These are phyloP conservation scores for Scotopteryx bipunctaria DNA, from an alignment of 2,888 invertebrate species.

Conservation along the genomic window DNA sequence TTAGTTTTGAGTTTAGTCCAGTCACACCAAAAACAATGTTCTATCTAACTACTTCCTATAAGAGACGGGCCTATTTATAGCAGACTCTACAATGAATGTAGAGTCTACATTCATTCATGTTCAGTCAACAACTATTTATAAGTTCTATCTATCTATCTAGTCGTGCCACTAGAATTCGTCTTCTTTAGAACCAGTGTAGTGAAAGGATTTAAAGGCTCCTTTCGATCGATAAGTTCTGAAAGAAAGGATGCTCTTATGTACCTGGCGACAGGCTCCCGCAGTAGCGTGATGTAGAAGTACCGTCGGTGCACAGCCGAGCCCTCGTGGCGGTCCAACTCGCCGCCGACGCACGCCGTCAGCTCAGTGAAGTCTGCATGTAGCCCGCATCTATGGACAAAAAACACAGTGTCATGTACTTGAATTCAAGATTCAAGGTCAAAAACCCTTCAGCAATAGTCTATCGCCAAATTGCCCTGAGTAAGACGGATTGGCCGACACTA, in stretches of 20 bases:
- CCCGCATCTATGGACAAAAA: constrained; percentile 87
- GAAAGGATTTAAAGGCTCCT: no score
- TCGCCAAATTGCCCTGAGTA: constrained; percentile 19
- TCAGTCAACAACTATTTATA: no score
- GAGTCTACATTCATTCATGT: no score
- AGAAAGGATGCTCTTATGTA: no score
- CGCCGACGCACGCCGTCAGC: constrained; percentile 94
- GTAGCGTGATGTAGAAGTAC: constrained; percentile 97
- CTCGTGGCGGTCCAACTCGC: constrained; percentile 95
- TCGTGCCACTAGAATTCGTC: no score
- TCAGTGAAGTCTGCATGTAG: constrained; percentile 99
- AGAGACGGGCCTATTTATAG: no score
- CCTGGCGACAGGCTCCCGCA: constrained; percentile 95
- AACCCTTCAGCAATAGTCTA: neutral
- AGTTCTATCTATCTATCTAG: no score
- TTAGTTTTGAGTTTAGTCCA: constrained; percentile 12
- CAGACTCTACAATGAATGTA: no score
- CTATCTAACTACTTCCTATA: no score
- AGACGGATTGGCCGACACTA: constrained; percentile 17
- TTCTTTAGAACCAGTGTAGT: no score
- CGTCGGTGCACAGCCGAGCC: constrained; percentile 91
- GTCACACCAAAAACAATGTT: constrained; percentile 11
- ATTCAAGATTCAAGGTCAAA: constrained; percentile 3
- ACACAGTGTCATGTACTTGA: neutral
- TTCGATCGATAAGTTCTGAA: no score